Evolutionary conservation across 2,888 invertebrate species (phyloP).

Genomic region (Entomobrya multifasciata): DNA sequence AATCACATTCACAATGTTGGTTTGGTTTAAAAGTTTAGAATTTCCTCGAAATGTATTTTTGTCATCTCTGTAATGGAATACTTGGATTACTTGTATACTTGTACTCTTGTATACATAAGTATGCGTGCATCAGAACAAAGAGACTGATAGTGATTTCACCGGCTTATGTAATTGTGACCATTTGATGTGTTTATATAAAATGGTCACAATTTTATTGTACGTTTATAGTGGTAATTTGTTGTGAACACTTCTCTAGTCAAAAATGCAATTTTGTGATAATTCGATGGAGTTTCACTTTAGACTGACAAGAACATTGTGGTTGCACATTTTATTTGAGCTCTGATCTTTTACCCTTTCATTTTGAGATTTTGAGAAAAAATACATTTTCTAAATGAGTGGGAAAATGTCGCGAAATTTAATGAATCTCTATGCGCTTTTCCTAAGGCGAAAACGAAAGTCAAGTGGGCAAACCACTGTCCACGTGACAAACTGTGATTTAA

Average conservation of each 20-base stretch:
- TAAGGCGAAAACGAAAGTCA: conserved; percentile 56
- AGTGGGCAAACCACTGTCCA: conserved; percentile 54
- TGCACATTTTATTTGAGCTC: neutral
- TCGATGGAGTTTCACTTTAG: neutral
- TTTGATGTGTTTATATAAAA: too few species aligned
- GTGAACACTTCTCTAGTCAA: neutral
- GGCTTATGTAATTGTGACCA: neutral
- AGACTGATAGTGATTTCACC: conserved; percentile 31
- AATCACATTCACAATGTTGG: too few species aligned
- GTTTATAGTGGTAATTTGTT: too few species aligned
- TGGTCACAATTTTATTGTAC: too few species aligned
- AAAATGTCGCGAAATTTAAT: conserved; percentile 76
- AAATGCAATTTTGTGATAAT: neutral
- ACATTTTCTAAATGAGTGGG: conserved; percentile 63
- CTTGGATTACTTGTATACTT: neutral
- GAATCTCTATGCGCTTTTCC: conserved; percentile 76
- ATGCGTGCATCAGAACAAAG: neutral
- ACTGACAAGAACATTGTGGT: neutral
- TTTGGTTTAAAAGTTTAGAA: conserved; percentile 40
- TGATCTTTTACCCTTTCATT: neutral
- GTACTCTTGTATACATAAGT: neutral
- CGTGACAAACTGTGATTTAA: conserved; percentile 70
- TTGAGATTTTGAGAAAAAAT: neutral
- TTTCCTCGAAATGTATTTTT: too few species aligned
- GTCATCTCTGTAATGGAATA: neutral